A percentile compares a stretch with the other conserved stretches of the same genome.
Evolutionary conservation across 2,888 invertebrate genomes (phyloP).

Genomic region (Sminthurides aquaticus): DNA sequence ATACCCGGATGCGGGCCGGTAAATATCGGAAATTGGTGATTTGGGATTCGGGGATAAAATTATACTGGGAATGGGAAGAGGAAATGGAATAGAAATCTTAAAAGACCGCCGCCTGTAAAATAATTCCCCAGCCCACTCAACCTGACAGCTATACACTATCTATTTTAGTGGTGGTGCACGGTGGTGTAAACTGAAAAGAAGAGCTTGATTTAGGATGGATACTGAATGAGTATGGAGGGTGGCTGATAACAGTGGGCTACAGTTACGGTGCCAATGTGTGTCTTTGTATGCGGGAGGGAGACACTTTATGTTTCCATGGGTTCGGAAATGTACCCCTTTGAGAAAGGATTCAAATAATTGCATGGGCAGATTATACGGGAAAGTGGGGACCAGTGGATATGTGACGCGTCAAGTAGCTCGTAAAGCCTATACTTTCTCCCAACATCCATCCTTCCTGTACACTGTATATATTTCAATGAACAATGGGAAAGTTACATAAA

Average conservation of each 20-base stretch:
- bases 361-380: not conserved
- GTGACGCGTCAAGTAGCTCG: not conserved
- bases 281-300: no score
- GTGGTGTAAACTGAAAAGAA: no score
- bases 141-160: no score
- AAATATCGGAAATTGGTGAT: not conserved
- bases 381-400: not conserved
- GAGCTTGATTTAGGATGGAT: no score
- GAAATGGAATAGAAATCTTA: not conserved
- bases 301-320: not conserved
- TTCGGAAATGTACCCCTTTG: not conserved
- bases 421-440: not conserved
- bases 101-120: no score
- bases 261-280: not conserved
- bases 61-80: not conserved
- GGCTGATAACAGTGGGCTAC: not conserved
- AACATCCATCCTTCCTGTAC: no score
- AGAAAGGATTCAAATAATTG: not conserved
- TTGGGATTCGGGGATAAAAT: not conserved
- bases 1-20: not conserved
- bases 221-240: not conserved
- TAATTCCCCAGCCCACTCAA: no score
- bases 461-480: not conserved
- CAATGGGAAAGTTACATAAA: no score
- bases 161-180: not conserved